Evolutionary conservation across 2,797 vertebrate genomes (phyloP).

Genomic region (Cheirogaleus major): DNA sequence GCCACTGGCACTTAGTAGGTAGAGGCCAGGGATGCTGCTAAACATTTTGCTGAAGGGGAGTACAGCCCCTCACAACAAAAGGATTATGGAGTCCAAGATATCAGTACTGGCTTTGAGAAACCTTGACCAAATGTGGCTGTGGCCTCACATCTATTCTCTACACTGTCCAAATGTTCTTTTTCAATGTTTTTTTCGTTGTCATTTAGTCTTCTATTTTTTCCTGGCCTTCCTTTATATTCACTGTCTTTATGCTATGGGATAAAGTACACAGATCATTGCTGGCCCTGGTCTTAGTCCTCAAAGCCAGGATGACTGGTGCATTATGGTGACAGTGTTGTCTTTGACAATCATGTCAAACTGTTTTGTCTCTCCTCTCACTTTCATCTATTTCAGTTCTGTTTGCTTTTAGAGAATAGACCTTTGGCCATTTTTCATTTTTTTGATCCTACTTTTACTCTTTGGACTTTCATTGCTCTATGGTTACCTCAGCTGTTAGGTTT

Average conservation of each 20-base stretch:
- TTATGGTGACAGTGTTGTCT: not conserved
- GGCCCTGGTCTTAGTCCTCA: not conserved
- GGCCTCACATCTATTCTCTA: not conserved
- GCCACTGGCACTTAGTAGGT: not conserved
- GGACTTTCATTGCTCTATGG: not conserved
- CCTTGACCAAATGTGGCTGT: not conserved
- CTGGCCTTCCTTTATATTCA: not conserved
- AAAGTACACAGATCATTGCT: not conserved
- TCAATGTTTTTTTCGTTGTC: not conserved
- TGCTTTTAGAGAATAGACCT: not conserved
- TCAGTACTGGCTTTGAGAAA: not conserved
- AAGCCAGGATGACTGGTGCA: not conserved
- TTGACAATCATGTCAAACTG: not conserved
- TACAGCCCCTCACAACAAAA: not conserved
- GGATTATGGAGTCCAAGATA: accelerated
- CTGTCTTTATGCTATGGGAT: not conserved
- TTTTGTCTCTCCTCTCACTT: not conserved
- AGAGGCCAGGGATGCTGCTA: not conserved
- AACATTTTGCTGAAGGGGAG: not conserved
- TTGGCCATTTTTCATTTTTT: not conserved
- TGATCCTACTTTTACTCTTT: not conserved
- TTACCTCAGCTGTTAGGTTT: not conserved
- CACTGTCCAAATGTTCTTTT: not conserved
- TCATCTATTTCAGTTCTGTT: not conserved
- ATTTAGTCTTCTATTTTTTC: not conserved